Base-by-base conservation (phyloP, 2,113 vertebrate species). In the Siphamia tubifer region DNA sequence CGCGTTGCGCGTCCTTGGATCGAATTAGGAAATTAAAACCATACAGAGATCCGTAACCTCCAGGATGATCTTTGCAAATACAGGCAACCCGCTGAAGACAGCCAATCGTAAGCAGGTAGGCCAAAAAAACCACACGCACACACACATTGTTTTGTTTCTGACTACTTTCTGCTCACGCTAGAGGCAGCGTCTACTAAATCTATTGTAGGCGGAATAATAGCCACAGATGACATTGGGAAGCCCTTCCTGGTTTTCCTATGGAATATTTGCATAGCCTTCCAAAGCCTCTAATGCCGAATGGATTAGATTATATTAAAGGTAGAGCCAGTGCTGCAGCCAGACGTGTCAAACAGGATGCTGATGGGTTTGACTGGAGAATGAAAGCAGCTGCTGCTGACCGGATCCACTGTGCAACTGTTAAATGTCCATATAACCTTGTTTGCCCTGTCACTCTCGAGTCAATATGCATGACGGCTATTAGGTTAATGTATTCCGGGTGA, bases 41-140 rank as follows among this genome's bases (percentile, higher is more conserved):
- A n/a, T n/a, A n/a, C n/a, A n/a, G n/a, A 55, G 13, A 74, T 71
- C 67, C 42, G 23, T 73, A 86, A 87, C 71, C 85, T 90, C 79
- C 87, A 92, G 68, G 83, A 98, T 98, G 96, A 98, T 98, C 89
- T 98, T 97, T 91, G 96, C 95, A 63, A 95, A 93, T 84, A 92
- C 93, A 74, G 91, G 93, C 90, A 94, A 94, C 79, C 94, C 94
- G 36, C 91, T 94, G 88, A 94, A 95, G 91, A 90, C 94, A 58
- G 89, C 93, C 66, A 94, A 89, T 84, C 92, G 95, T 78, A 96
- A 97, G 86, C 96, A 96, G 95, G 96, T 96, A 92, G 90, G 94
- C 85, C 74, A 25, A 25, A 48, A 28, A 10, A 47, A 1, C 35
- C 13, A 39, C 35, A 25, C 48, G 36, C 12, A 15, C 19, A 21